Evolutionary conservation across 2,888 invertebrate genomes (phyloP), one percentile per base, ranked within the genome.

Genomic region (Melanostoma mellinum): DNA sequence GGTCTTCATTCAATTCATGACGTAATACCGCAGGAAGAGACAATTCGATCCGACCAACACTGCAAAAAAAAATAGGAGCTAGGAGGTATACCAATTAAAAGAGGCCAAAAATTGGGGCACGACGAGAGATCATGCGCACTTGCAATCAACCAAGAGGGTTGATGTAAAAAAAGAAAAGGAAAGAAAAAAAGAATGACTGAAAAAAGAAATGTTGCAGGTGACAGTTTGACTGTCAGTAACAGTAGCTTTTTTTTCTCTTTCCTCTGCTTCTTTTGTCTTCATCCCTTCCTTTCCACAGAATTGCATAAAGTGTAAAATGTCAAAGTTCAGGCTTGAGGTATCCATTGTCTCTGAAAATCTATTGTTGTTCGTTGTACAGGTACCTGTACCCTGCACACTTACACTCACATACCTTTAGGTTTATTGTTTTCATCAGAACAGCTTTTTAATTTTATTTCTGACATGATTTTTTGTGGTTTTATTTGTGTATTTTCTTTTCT

Each of bases 301-400:
- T 36, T 69, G 69, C 38, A 71, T 79, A 84, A 84, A 46, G 42
- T 69, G 69, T 44, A 71, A 84, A 84, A 84, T 84, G 84, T 84
- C 84, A 84, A 84, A 84, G 84, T 84, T 84, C 84, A 79, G 65
- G 63, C 75, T 61, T 71, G 46, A 75, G 71, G 65, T 79, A 65
- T 55, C 65, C 50, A 20, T 55, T 79, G 44, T 76, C 46, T 53
- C 46, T 61, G 20, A 30, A 50, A 67, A 46, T 68, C 42, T 67
- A 46, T 74, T 48, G 50, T 71, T 71, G 33, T 53, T 52, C 68
- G 3, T 40, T 61, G 42, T 42, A 20, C 30, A 9, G 6, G 3
- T 33, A 46, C 10, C 2, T 67, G 30, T 40, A 33, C 6, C 40
- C 8, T 8, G 6, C 8, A 38, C 30, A 33, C 6, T 10, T 1